Base-by-base conservation (phyloP, 2,797 vertebrate genomes). In the Chromobotia macracanthus region DNA sequence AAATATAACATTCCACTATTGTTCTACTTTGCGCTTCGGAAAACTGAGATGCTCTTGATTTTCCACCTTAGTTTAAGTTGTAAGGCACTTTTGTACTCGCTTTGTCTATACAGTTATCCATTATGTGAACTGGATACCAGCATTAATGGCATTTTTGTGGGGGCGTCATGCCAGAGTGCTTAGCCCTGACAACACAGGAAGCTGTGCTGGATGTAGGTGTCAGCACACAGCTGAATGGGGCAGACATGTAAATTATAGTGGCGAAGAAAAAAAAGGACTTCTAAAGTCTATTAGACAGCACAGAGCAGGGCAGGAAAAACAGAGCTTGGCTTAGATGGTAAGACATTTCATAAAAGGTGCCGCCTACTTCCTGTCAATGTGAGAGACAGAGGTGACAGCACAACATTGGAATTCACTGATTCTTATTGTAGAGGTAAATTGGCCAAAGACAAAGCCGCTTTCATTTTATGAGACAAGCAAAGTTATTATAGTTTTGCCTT, bases 171-270 rank as follows among this genome's bases (percentile, higher is more conserved):
- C 55, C 15, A 51, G 10, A 38, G 66, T 58, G 44, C 67, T 77
- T 48, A 21, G 19, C 9, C 60, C 19, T 70, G 46, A 61, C 21
- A n/a, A 25, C 51, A 77, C 53, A 69, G 58, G 56, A 31, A 77
- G 55, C 75, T 50, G 25, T 60, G 13, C 23, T 51, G 44, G 46
- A 50, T 70, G 41, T 61, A 28, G 19, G 64, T 77, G 73, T 75
- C 73, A 65, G 48, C 75, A 77, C 51, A 58, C 50, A 66, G 21
- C 23, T 58, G 75, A 77, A 68, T 7, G 7, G 16, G 44, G 66
- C 19, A 48, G 55, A 77, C 66, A 28, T 77, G 75, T 44, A 77
- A 77, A 77, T 77, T 77, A 77, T 51, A 60, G 55, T 51, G 66
- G 13, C 0, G 25, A 51, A 19, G 55, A 25, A 70, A 13, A 77